Base-by-base conservation (phyloP, 1,140 invertebrate genomes). In the Leptinotarsa lineolata region DNA sequence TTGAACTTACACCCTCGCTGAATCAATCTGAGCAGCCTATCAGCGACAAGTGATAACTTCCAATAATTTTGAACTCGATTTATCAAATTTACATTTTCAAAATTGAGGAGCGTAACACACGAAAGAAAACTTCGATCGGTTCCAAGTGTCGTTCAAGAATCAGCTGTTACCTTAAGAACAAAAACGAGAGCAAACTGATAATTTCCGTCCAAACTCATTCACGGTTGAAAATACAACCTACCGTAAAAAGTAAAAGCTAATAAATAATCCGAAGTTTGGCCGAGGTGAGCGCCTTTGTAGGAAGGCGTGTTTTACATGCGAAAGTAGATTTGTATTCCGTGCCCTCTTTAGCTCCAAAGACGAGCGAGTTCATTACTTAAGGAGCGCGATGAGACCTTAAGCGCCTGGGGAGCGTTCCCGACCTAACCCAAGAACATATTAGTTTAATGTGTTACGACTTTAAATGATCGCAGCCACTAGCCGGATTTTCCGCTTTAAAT, bases 371-470 rank as follows among this genome's bases (percentile, higher is more conserved):
- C 69, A 70, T 70, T 70, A 70, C 69, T 70, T 70, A 39, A 70
- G 24, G 4, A 61, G 54, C 69, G 69, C 54, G 58, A 63, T 61
- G 69, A 70, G 58, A 61, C 58, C n/a, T 15, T 15, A 4, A 70
- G 11, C 44, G 69, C 69, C 54, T 70, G 20, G 24, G 69, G 21
- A 63, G 58, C 69, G 20, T 60, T 54, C 69, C 15, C 54, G 30
- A 70, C 69, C 69, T 70, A 45, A 58, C 54, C 69, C 48, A 70
- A 70, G 54, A 44, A 63, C 69, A 70, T 70, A 70, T 70, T 70
- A 70, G 69, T 70, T 70, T 70, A 70, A 70, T 70, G 69, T 70
- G 69, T 60, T 61, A 63, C 45, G 60, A 70, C 69, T 70, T 63
- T 70, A 70, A 70, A 70, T 70, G 69, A 63, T 63, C 58, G 59